A percentile compares a stretch with the other conserved stretches of the same genome.
Conservation (phyloP, 2,888 invertebrate species). For the Zhuqinia jingwanae region DNA sequence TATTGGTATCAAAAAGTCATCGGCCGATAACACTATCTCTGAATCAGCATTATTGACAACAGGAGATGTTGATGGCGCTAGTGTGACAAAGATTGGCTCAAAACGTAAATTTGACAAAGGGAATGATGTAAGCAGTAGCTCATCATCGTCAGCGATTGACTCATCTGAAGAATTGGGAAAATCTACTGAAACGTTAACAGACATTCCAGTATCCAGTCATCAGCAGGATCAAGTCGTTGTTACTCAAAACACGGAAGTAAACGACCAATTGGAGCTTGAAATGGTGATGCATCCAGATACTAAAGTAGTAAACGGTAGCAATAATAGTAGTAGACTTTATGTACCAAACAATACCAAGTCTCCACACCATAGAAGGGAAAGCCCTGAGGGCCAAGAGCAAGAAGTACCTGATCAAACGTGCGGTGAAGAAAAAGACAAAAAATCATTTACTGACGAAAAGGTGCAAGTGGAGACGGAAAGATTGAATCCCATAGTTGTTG, state of each 20-base stretch:
- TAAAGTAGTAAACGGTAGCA: conserved; percentile 23
- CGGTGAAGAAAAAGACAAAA: conserved; percentile 42
- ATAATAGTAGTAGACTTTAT: conserved; percentile 35
- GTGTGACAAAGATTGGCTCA: conserved; percentile 57
- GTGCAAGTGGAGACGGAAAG: background rate
- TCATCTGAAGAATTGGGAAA: conserved; percentile 74
- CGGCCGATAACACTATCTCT: conserved; percentile 47
- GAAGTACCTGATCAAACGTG: conserved; percentile 66
- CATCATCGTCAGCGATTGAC: conserved; percentile 57
- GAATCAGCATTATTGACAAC: background rate
- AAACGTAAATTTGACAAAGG: conserved; percentile 69
- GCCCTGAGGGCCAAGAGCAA: conserved; percentile 77
- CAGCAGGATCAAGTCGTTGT: conserved; percentile 34
- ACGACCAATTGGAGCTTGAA: conserved; percentile 59
- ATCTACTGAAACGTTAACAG: conserved; percentile 73
- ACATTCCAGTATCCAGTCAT: conserved; percentile 50
- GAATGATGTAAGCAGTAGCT: conserved; percentile 65
- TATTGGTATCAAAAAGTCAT: conserved; percentile 68
- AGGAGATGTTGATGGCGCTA: conserved; percentile 10
- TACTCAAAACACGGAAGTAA: conserved; percentile 38
- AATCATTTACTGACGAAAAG: background rate
- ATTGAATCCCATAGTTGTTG: conserved; percentile 2
- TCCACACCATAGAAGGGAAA: conserved; percentile 72
- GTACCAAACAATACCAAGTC: conserved; percentile 46
- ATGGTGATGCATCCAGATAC: conserved; percentile 65